Percentiles rank a stretch among this genome's conserved stretches.
Conservation (phyloP, 2,888 invertebrate genomes). For the Caradrina kadenii region DNA sequence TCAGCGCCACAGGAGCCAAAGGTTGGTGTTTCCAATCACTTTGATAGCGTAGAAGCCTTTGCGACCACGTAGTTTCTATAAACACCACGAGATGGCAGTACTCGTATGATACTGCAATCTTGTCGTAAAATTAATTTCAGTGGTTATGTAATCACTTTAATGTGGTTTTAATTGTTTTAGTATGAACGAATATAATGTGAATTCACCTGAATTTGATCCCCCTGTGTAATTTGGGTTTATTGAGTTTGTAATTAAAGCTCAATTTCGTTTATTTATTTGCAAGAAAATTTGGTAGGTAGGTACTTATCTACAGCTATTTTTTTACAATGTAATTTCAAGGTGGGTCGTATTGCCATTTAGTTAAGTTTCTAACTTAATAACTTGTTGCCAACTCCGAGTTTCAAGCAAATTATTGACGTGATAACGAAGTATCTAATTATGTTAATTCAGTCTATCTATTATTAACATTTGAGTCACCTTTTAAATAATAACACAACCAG, state of each 20-base stretch:
- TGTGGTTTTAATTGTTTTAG: conserved; percentile 48
- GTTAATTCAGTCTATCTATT: neutral
- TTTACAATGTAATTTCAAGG: neutral
- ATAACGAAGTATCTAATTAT: neutral
- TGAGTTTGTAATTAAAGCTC: neutral
- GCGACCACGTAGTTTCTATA: conserved; percentile 72
- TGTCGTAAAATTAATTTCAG: conserved; percentile 56
- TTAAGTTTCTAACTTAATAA: neutral
- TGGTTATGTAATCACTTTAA: conserved; percentile 61
- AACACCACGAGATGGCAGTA: conserved; percentile 79
- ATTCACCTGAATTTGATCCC: neutral
- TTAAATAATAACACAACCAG: conserved; percentile 7
- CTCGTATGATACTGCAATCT: conserved; percentile 62
- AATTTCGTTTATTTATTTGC: neutral
- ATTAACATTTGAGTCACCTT: neutral
- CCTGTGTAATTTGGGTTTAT: neutral
- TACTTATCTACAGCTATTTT: neutral
- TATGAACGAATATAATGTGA: conserved; percentile 31
- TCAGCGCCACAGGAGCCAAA: conserved; percentile 70
- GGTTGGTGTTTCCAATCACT: conserved; percentile 74
- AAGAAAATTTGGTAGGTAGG: too few species aligned
- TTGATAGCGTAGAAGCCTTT: conserved; percentile 83
- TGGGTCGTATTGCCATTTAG: neutral
- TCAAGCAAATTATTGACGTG: neutral
- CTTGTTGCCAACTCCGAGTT: neutral